Evolutionary conservation across 2,797 vertebrate species (phyloP).

Genomic region (Anguilla anguilla): DNA sequence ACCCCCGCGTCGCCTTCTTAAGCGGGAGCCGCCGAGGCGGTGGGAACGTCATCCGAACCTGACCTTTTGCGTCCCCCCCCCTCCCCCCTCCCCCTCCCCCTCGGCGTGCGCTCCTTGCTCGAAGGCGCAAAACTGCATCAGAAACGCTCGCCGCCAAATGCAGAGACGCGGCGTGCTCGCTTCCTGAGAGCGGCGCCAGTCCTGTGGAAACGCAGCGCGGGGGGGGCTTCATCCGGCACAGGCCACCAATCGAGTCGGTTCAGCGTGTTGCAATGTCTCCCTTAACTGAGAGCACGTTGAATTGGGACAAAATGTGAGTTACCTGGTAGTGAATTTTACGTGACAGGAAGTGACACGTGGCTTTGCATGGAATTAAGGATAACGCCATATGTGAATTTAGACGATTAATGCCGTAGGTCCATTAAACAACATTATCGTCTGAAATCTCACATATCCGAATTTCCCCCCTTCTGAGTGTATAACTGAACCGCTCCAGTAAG

Average conservation of each 20-base stretch:
- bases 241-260: not conserved
- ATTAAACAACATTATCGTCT: slow-evolving; percentile 17
- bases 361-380: not conserved
- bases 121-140: slow-evolving; percentile 5
- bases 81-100: slow-evolving; percentile 5
- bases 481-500: slow-evolving; percentile 7
- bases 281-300: slow-evolving; percentile 27
- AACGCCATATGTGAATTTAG: not conserved
- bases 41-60: slow-evolving; percentile 38
- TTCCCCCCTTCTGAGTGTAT: not conserved
- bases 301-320: not conserved
- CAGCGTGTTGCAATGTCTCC: not conserved
- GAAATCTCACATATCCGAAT: slow-evolving; percentile 24
- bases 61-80: slow-evolving; percentile 14
- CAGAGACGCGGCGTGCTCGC: not conserved
- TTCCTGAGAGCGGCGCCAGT: not conserved
- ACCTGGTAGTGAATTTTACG: not conserved
- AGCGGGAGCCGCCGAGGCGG: slow-evolving; percentile 40
- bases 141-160: not conserved
- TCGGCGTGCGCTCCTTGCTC: slow-evolving; percentile 5
- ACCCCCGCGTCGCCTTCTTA: slow-evolving; percentile 39
- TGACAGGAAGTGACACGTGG: not conserved
- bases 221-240: not conserved
- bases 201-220: not conserved
- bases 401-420: slow-evolving; percentile 14